Conservation (phyloP, 2,888 invertebrate genomes). For the Mesorhabditis sp. region DNA sequence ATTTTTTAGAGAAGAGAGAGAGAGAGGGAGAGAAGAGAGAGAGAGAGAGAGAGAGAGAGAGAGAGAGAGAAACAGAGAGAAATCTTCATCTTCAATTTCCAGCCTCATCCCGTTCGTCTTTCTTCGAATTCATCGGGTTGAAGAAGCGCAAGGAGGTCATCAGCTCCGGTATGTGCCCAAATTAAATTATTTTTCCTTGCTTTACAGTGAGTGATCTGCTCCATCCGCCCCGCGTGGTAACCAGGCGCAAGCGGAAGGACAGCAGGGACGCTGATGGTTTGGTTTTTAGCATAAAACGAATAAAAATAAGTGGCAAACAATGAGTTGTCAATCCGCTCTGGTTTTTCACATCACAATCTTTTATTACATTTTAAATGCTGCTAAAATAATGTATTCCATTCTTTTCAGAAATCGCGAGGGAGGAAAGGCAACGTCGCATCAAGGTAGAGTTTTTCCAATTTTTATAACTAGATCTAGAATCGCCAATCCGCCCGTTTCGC, state of each 20-base stretch:
- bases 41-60: no score
- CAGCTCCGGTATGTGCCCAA: not conserved
- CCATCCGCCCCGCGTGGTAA: not conserved
- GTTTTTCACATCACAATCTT: no score
- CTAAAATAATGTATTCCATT: no score
- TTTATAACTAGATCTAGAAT: not conserved
- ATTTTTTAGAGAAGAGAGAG: slow-evolving; percentile 10
- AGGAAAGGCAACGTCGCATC: no score
- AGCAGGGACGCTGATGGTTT: not conserved
- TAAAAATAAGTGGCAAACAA: no score
- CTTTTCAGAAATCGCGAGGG: no score
- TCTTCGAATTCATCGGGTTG: slow-evolving; percentile 47
- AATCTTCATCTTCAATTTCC: no score
- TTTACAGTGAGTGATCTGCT: slow-evolving; percentile 4
- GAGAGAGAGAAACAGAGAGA: no score
- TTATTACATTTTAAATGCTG: no score
- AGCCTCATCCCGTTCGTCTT: slow-evolving; percentile 50
- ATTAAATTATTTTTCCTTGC: not conserved
- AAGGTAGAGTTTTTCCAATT: no score
- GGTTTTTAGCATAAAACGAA: not conserved
- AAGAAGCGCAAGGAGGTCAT: slow-evolving; percentile 9
- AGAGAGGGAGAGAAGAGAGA: no score
- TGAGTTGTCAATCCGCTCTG: no score
- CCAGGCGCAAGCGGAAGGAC: not conserved
- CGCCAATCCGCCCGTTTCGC: slow-evolving; percentile 5